Conservation (phyloP, 2,888 invertebrate species). For the Leucania comma region DNA sequence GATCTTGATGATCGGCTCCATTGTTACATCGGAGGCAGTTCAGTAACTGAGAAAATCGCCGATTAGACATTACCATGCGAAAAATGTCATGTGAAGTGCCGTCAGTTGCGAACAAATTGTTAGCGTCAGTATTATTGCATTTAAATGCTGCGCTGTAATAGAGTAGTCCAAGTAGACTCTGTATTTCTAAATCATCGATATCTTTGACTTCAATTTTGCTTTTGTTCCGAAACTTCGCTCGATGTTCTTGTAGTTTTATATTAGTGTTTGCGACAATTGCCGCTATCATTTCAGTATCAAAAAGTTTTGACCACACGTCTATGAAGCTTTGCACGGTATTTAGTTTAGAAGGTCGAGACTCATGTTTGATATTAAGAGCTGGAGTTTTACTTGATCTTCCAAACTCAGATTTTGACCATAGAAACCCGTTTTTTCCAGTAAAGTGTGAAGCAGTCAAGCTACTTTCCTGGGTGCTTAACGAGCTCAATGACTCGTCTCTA, state of each 20-base stretch:
- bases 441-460: constrained; percentile 2
- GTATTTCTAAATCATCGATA: constrained; percentile 7
- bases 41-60: not conserved
- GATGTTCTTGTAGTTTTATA: not conserved
- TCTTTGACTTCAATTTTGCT: constrained; percentile 8
- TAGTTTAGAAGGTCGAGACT: not conserved
- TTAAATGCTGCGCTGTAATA: constrained; percentile 25
- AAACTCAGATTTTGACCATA: constrained; percentile 12
- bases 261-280: constrained; percentile 7
- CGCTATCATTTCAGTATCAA: constrained; percentile 14
- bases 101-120: constrained; percentile 11
- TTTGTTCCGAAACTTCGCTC: not conserved
- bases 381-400: constrained; percentile 1
- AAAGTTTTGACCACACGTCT: constrained; percentile 17
- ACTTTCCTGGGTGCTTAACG: not conserved
- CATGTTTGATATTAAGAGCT: not conserved
- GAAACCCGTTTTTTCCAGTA: constrained; percentile 26
- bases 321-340: not conserved
- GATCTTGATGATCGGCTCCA: not conserved
- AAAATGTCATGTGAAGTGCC: constrained; percentile 23
- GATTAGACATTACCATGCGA: constrained; percentile 11
- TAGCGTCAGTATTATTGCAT: constrained; percentile 4
- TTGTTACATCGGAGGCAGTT: constrained; percentile 9
- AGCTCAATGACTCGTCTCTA: not conserved
- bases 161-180: constrained; percentile 29